Evolutionary conservation across 53 echinoderm and acorn worm species (phyloP), one percentile per base, ranked within the genome.

Genomic region (Zoroaster sp.): DNA sequence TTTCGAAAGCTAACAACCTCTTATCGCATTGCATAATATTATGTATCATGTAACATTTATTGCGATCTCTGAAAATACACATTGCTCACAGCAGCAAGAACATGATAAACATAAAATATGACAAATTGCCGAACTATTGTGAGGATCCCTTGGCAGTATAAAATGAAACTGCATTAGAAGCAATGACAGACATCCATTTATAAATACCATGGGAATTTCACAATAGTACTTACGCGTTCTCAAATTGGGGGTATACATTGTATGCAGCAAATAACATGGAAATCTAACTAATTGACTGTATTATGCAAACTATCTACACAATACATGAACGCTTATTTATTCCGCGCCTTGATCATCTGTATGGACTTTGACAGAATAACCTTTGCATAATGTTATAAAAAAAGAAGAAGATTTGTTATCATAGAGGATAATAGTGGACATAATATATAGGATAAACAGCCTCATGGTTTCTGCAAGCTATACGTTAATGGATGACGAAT

Each of bases 361-460:
- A 30, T 74, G 74, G 74, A 74, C 74, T 74, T 74, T 74, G 74
- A 74, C 74, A 20, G 30, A 40, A 21, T 45, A 74, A 74, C 25
- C 74, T 74, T 74, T 74, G 72, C 72, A 72, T 72, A 41, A 20
- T 74, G 39, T 6, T 36, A n/a, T 36, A 14, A 74, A 1, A 21
- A 43, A 21, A 74, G 23, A 74, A 14, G 43, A 74, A 40, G 38
- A 21, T 21, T 6, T 65, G 46, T 28, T 42, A 43, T 14, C 43
- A 74, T 41, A 5, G 35, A 17, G 45, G 8, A 25, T 40, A 70
- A 33, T 70, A 44, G 43, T 45, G 41, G 41, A 40, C 4, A 12
- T 25, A 25, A 18, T 41, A 28, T 59, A 15, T 28, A 25, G 63
- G 23, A 28, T 59, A 11, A 28, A 28, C 21, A 54, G 21, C 53